Evolutionary conservation across 2,888 invertebrate genomes (phyloP).

Genomic region (Mythimna lalbum): DNA sequence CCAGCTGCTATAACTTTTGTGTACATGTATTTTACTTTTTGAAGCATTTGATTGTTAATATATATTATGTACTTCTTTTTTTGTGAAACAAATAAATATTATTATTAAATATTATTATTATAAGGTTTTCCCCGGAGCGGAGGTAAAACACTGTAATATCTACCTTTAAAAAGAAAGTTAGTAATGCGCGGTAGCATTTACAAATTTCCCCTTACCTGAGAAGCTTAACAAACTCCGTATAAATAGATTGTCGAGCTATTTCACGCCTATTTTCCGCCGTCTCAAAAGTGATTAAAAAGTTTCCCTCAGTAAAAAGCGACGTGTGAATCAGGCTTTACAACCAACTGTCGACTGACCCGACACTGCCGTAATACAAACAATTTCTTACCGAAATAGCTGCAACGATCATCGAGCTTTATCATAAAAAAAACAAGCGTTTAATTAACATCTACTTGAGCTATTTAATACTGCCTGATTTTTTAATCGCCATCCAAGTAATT

Average conservation of each 20-base stretch:
- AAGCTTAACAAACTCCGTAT: conserved; percentile 24
- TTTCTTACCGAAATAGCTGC: conserved; percentile 86
- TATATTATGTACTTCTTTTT: no score
- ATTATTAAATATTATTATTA: no score
- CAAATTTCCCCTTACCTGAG: conserved; percentile 26
- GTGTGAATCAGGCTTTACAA: conserved; percentile 51
- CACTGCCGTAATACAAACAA: conserved; percentile 83
- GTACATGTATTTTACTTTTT: no score
- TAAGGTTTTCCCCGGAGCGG: background rate
- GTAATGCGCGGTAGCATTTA: conserved; percentile 23
- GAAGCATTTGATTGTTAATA: no score
- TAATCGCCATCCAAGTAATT: background rate
- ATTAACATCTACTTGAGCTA: conserved; percentile 70
- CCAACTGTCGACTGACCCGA: conserved; percentile 65
- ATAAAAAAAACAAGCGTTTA: conserved; percentile 43
- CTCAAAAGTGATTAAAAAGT: conserved; percentile 28
- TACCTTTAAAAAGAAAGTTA: conserved; percentile 34
- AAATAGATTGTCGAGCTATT: conserved; percentile 29
- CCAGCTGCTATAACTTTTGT: no score
- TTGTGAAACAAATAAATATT: no score
- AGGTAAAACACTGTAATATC: background rate
- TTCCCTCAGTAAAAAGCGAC: conserved; percentile 16
- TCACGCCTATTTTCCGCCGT: conserved; percentile 25
- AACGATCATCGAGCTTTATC: conserved; percentile 76
- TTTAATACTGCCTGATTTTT: conserved; percentile 19